Percentiles rank a stretch among this genome's conserved stretches.
phyloP scores from a whole-genome alignment of 2,113 vertebrate species.

The Tamias sibiricus region DNA sequence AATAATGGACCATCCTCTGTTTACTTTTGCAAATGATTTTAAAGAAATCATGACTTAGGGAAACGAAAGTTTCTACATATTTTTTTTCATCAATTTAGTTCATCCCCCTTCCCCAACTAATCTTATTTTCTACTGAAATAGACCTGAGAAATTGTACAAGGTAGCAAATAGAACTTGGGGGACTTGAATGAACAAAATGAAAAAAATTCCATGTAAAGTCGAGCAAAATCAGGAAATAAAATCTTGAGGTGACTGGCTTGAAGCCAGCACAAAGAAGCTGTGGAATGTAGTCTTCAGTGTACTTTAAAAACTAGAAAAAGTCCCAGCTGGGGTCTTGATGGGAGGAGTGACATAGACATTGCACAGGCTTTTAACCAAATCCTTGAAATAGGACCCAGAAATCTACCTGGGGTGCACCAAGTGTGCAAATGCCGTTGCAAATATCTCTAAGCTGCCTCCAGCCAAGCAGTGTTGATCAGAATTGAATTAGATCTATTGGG shows the following conservation, averaged over 20 bases:
- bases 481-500: neutral
- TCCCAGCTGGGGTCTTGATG: slow-evolving; percentile 46
- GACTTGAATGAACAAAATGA: slow-evolving; percentile 66
- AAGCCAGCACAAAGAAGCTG: slow-evolving; percentile 58
- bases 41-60: slow-evolving; percentile 20
- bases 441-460: neutral
- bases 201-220: slow-evolving; percentile 35
- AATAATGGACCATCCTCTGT: neutral
- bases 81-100: neutral
- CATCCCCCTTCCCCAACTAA: neutral
- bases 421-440: neutral
- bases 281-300: neutral
- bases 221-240: slow-evolving; percentile 36
- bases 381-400: neutral
- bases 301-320: slow-evolving; percentile 40
- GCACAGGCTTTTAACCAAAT: slow-evolving; percentile 68
- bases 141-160: slow-evolving; percentile 43
- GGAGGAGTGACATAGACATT: slow-evolving; percentile 48
- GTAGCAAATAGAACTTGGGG: slow-evolving; percentile 59
- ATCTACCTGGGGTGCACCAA: neutral
- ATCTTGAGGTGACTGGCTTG: slow-evolving; percentile 24
- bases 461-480: neutral
- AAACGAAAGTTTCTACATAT: neutral
- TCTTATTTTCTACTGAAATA: slow-evolving; percentile 51
- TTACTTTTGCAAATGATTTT: neutral